phyloP scores from a whole-genome alignment of 2,113 vertebrate genomes.

The Phrynosoma platyrhinos region DNA sequence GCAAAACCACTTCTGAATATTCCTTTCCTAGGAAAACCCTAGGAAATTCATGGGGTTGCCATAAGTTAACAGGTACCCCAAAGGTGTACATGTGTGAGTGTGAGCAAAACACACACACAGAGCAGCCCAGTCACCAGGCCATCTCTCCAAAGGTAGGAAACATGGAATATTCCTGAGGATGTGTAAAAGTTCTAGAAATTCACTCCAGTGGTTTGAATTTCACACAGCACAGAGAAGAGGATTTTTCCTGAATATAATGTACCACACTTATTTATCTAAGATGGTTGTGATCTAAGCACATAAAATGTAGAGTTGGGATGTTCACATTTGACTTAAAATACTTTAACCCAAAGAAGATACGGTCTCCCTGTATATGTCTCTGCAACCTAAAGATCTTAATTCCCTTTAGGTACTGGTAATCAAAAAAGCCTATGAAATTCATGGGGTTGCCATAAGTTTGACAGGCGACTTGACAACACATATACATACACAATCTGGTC shows the following conservation, averaged over 20 bases:
- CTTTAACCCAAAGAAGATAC: neutral
- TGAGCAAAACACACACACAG: no score
- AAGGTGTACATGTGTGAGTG: no score
- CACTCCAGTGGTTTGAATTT: neutral
- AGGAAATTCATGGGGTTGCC: no score
- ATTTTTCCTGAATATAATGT: neutral
- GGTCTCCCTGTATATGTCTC: neutral
- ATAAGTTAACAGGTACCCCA: no score
- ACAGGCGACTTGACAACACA: no score
- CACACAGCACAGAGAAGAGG: neutral
- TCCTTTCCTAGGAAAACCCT: no score
- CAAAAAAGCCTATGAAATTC: no score
- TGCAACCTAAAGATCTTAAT: neutral
- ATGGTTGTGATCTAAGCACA: neutral
- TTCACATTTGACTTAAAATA: neutral
- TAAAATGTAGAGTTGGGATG: neutral
- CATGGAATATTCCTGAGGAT: no score
- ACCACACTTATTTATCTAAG: neutral
- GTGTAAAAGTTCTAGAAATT: neutral
- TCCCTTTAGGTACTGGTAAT: neutral
- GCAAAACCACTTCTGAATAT: no score
- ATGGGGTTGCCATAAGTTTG: no score
- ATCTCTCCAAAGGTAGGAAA: neutral
- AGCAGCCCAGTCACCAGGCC: neutral
- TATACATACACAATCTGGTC: no score